phyloP scores from a whole-genome alignment of 2,113 vertebrate genomes.

The Anoplopoma fimbria region DNA sequence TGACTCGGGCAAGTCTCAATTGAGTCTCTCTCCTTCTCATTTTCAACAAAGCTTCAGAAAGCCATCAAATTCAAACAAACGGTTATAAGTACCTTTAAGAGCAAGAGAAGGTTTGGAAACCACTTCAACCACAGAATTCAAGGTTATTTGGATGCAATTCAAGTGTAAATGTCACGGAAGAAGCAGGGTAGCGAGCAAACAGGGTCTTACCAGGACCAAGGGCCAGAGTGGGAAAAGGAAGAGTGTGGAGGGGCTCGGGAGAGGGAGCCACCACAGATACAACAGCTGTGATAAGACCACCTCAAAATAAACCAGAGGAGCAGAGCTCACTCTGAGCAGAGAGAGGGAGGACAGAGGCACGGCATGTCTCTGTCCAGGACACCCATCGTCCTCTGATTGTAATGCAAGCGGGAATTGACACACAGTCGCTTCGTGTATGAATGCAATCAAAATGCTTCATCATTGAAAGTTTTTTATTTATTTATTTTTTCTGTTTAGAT shows the following conservation, averaged over 20 bases:
- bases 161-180: conserved; percentile 43
- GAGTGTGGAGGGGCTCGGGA: conserved; percentile 71
- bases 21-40: neutral
- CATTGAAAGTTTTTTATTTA: neutral
- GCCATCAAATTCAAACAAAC: conserved; percentile 9
- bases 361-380: conserved; percentile 70
- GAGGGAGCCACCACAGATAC: conserved; percentile 68
- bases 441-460: neutral
- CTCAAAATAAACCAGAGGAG: conserved; percentile 84
- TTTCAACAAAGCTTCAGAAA: conserved; percentile 17
- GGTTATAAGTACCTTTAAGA: conserved; percentile 25
- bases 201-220: conserved; percentile 82
- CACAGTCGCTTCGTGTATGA: neutral
- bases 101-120: neutral
- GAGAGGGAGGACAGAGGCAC: conserved; percentile 51
- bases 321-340: conserved; percentile 50
- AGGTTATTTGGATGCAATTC: neutral
- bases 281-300: conserved; percentile 84
- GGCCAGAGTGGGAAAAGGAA: conserved; percentile 70
- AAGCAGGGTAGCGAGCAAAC: conserved; percentile 51
- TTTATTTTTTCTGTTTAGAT: no score
- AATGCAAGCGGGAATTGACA: conserved; percentile 7
- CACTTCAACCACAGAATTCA: neutral
- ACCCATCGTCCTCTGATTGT: conserved; percentile 39
- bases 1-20: conserved; percentile 11